These are phyloP conservation scores for Rhopalosiphum nymphaeae DNA, from an alignment of 2,888 invertebrate species.

Conservation along the genomic window DNA sequence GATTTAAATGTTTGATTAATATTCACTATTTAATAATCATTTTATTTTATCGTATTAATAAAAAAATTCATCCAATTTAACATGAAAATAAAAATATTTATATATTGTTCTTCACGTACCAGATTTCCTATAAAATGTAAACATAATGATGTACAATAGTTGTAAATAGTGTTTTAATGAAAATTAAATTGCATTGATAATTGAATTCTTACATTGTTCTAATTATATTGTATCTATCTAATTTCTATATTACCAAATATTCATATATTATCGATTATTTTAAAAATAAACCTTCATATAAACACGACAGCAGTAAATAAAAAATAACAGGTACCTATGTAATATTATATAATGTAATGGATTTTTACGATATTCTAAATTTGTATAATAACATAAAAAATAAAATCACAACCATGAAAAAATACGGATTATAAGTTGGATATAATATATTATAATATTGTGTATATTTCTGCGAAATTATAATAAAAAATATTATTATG, in stretches of 20 bases:
- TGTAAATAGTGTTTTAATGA: background rate
- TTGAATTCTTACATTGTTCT: background rate
- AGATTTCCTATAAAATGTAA: background rate
- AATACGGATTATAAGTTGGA: background rate
- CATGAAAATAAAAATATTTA: background rate
- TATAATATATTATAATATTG: background rate
- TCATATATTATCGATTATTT: background rate
- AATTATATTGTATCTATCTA: background rate
- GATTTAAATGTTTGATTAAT: background rate
- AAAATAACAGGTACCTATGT: background rate
- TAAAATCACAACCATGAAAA: background rate
- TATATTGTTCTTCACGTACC: background rate
- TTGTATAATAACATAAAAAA: background rate
- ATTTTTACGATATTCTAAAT: background rate
- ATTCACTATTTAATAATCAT: too few relatives aligned
- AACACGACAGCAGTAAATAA: background rate
- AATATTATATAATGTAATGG: background rate
- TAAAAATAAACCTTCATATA: background rate
- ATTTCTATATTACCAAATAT: background rate
- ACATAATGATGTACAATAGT: background rate
- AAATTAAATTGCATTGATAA: background rate
- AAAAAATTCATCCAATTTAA: background rate
- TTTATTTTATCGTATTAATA: background rate
- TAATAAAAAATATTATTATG: background rate
- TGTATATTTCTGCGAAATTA: background rate